These are phyloP conservation scores for Eilema griseolum DNA, from an alignment of 2,888 invertebrate species.

Conservation along the genomic window DNA sequence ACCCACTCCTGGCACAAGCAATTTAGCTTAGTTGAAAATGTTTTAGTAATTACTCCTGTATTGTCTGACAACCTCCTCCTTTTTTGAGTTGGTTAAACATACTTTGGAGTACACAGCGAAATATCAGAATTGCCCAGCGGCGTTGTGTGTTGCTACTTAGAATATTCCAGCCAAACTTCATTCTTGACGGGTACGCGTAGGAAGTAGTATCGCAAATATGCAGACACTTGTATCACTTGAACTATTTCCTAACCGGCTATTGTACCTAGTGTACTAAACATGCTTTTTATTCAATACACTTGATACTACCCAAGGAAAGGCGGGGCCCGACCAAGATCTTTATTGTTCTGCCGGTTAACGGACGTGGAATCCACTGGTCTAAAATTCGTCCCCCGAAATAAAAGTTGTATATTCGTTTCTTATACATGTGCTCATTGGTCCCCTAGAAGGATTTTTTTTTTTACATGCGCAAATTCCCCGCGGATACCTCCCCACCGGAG, in stretches of 20 bases:
- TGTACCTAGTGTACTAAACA: neutral
- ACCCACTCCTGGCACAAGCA: too few relatives aligned
- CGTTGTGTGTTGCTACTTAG: neutral
- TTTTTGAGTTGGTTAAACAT: neutral
- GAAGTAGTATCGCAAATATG: conserved; percentile 7
- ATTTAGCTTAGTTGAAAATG: too few relatives aligned
- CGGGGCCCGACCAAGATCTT: neutral
- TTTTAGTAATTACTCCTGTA: neutral
- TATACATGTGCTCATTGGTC: too few relatives aligned
- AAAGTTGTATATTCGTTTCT: too few relatives aligned
- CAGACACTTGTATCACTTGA: neutral
- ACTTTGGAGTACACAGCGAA: neutral
- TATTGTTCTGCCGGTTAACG: neutral
- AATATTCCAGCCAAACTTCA: conserved; percentile 1
- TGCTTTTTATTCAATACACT: neutral
- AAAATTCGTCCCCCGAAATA: too few relatives aligned
- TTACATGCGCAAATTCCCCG: too few relatives aligned
- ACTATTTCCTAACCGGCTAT: neutral
- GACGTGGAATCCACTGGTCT: neutral
- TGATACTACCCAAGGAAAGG: neutral
- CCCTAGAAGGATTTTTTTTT: too few relatives aligned
- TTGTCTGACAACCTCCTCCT: neutral
- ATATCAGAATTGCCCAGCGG: neutral
- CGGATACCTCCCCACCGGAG: too few relatives aligned
- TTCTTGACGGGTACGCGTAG: conserved; percentile 3